phyloP scores from a whole-genome alignment of 1,140 invertebrate species.

The Cheumatopsyche charites region DNA sequence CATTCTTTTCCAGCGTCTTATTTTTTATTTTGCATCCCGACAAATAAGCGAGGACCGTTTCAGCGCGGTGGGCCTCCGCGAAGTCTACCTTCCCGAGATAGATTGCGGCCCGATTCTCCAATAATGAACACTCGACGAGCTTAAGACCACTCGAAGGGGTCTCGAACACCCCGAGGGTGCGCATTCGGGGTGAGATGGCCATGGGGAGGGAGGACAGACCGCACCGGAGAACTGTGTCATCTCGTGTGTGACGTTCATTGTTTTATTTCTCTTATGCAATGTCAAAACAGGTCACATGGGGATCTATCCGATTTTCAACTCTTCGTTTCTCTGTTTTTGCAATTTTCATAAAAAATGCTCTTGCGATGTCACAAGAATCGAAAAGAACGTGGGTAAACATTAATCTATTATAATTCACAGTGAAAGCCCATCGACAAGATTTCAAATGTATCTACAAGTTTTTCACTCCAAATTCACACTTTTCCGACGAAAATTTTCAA shows the following conservation, averaged over 20 bases:
- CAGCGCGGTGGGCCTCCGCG: background rate
- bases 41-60: background rate
- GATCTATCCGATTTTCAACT: no score
- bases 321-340: no score
- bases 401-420: no score
- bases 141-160: slow-evolving; percentile 34
- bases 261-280: background rate
- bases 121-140: slow-evolving; percentile 45
- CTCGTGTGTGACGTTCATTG: background rate
- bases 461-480: no score
- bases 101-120: slow-evolving; percentile 40
- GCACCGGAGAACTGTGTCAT: background rate
- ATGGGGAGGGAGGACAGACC: slow-evolving; percentile 14
- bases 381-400: no score
- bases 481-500: no score
- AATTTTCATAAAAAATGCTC: no score
- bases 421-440: no score
- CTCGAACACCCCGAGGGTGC: slow-evolving; percentile 23
- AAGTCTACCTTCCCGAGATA: background rate
- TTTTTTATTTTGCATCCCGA: background rate
- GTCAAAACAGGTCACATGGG: no score
- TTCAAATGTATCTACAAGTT: no score
- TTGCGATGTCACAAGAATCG: no score
- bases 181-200: background rate
- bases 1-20: background rate